Percentiles rank a stretch among this genome's conserved stretches.
Conservation (phyloP, 2,888 invertebrate species). For the Rhagonycha lutea region DNA sequence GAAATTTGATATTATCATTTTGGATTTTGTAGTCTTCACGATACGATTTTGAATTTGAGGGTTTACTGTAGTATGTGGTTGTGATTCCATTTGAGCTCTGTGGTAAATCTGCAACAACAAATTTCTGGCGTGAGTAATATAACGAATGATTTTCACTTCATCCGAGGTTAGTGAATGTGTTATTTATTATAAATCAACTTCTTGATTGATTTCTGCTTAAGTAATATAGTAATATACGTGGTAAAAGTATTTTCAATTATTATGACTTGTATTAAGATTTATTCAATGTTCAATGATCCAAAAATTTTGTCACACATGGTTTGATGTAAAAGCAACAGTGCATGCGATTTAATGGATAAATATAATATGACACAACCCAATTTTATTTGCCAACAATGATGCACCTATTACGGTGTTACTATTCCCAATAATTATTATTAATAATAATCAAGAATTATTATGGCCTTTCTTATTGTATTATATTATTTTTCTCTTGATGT, state of each 20-base stretch:
- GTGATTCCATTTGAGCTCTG: constrained; percentile 41
- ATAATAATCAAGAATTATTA: not conserved
- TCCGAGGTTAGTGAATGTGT: constrained; percentile 1
- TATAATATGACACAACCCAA: not conserved
- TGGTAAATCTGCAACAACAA: constrained; percentile 38
- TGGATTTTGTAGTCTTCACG: constrained; percentile 28
- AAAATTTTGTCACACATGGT: not conserved
- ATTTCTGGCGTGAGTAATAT: not conserved
- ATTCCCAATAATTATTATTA: not conserved
- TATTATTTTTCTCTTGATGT: no score
- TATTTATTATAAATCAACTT: not conserved
- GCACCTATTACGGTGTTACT: not conserved
- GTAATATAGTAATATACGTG: not conserved
- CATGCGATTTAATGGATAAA: not conserved
- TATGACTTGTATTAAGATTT: not conserved
- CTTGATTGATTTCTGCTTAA: not conserved
- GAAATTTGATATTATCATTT: constrained; percentile 48
- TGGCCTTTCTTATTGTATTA: not conserved
- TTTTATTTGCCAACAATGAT: not conserved
- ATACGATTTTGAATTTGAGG: constrained; percentile 38
- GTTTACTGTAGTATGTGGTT: constrained; percentile 51
- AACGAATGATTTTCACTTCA: not conserved
- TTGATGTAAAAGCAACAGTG: not conserved
- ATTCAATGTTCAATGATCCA: not conserved
- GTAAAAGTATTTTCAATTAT: not conserved